A percentile compares a stretch with the other conserved stretches of the same genome.
phyloP scores from a whole-genome alignment of 2,888 invertebrate genomes.

The Apamea crenata region DNA sequence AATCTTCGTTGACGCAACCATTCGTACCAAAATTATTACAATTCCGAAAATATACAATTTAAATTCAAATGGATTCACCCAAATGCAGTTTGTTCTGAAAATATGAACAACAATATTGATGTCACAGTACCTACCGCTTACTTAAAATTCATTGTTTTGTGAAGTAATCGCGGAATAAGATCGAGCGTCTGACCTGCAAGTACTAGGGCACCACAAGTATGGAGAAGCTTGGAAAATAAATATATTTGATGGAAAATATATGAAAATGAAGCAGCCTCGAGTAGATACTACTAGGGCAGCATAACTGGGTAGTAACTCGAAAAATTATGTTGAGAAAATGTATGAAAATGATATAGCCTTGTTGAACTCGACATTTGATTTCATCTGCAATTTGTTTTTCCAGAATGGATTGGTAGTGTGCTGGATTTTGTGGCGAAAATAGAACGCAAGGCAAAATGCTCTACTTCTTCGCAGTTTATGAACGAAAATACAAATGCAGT shows the following conservation, averaged over 20 bases:
- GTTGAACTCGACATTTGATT: conserved; percentile 20
- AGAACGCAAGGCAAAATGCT: conserved; percentile 34
- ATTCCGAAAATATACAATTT: conserved; percentile 18
- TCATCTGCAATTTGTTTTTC: conserved; percentile 22
- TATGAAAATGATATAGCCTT: conserved; percentile 20
- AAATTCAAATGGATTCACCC: conserved; percentile 27
- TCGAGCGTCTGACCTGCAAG: conserved; percentile 17
- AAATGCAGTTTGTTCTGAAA: conserved; percentile 32
- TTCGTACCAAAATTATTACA: conserved; percentile 4
- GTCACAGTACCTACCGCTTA: conserved; percentile 19
- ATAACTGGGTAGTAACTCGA: not conserved
- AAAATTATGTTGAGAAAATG: conserved; percentile 22
- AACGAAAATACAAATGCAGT: conserved; percentile 9
- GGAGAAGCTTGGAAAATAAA: not conserved
- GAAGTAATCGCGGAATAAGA: conserved; percentile 39
- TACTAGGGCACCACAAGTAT: conserved; percentile 30
- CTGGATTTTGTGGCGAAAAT: conserved; percentile 30
- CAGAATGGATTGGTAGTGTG: conserved; percentile 13
- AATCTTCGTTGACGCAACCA: not conserved
- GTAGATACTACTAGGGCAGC: conserved; percentile 14
- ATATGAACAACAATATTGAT: conserved; percentile 24
- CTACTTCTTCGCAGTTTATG: conserved; percentile 22
- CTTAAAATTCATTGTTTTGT: conserved; percentile 32
- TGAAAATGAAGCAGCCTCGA: conserved; percentile 8
- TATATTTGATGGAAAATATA: conserved; percentile 10